Evolutionary conservation across 2,888 invertebrate species (phyloP), one percentile per base, ranked within the genome.

Genomic region (Anagyrus pseudococci): DNA sequence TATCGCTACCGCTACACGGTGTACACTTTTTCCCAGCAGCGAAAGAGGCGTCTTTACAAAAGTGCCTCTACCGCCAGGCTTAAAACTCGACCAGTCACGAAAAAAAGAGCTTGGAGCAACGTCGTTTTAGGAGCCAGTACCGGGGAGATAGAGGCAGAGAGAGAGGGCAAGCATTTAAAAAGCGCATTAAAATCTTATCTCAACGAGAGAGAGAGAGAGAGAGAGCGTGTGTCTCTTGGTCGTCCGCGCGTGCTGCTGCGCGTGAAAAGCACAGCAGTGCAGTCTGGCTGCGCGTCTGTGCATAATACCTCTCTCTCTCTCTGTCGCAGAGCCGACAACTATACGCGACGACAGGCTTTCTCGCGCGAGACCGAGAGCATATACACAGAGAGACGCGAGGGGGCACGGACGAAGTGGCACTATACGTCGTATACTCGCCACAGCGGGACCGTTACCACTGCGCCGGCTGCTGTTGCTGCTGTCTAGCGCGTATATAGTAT

Each of bases 101-200:
- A 37, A 15, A 7, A 29, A 7, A 29, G 29, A 10, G 29, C 10
- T 10, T 29, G 10, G 4, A 29, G 29, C 4, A 29, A 4, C 4
- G 33, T 15, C 33, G 33, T n/a, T n/a, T n/a, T n/a, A n/a, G n/a
- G n/a, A n/a, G n/a, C n/a, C n/a, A n/a, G n/a, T n/a, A n/a, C n/a
- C n/a, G n/a, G n/a, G n/a, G n/a, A n/a, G n/a, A n/a, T 10, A 29
- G 29, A 29, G 6, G 29, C 29, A 29, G 29, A 4, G 29, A 29
- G 10, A 4, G 29, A 29, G 29, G 29, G 29, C 6, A 10, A 10
- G 29, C 6, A 10, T 37, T n/a, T 17, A 19, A 19, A 50, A 15
- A 22, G 15, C 26, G 22, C 49, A 43, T 50, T 49, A 58, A 56
- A 58, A 59, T 59, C 59, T 52, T 59, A 59, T 59, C 52, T 47